These are phyloP conservation scores for Anagrus nilaparvatae DNA, from an alignment of 1,140 invertebrate species.

Conservation along the genomic window DNA sequence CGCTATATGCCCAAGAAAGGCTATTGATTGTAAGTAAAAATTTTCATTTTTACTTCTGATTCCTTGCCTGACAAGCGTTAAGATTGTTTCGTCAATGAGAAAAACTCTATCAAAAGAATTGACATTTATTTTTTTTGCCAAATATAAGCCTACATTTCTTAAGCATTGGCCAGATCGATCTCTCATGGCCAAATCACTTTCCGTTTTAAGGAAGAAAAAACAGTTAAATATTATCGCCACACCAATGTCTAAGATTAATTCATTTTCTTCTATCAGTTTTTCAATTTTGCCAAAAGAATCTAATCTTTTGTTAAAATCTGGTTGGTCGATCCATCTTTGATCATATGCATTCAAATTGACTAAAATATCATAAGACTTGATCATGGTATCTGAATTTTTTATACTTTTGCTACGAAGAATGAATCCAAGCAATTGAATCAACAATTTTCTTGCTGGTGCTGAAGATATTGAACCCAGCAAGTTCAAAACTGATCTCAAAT, in stretches of 20 bases:
- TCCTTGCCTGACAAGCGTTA: constrained; percentile 56
- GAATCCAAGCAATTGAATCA: constrained; percentile 47
- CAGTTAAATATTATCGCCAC: constrained; percentile 71
- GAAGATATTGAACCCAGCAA: constrained; percentile 52
- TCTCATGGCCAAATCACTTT: constrained; percentile 72
- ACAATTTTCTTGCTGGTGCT: constrained; percentile 51
- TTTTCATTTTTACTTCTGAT: constrained; percentile 56
- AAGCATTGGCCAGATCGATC: constrained; percentile 70
- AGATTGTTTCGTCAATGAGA: constrained; percentile 61
- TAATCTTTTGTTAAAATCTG: constrained; percentile 75
- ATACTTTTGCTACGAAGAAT: constrained; percentile 38
- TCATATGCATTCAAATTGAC: constrained; percentile 78
- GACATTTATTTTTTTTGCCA: constrained; percentile 42
- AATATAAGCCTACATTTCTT: constrained; percentile 51
- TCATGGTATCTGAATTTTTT: constrained; percentile 24
- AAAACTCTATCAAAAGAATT: constrained; percentile 45
- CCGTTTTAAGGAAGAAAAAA: constrained; percentile 64
- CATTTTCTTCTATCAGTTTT: constrained; percentile 42
- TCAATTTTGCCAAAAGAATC: constrained; percentile 61
- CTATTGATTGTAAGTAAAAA: constrained; percentile 64
- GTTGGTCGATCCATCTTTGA: constrained; percentile 76
- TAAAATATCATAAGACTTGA: constrained; percentile 43
- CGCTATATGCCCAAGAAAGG: constrained; percentile 61
- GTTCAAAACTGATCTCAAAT: constrained; percentile 55
- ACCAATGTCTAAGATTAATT: constrained; percentile 55